Evolutionary conservation across 2,113 vertebrate species (phyloP).

Genomic region (Rhineura floridana): DNA sequence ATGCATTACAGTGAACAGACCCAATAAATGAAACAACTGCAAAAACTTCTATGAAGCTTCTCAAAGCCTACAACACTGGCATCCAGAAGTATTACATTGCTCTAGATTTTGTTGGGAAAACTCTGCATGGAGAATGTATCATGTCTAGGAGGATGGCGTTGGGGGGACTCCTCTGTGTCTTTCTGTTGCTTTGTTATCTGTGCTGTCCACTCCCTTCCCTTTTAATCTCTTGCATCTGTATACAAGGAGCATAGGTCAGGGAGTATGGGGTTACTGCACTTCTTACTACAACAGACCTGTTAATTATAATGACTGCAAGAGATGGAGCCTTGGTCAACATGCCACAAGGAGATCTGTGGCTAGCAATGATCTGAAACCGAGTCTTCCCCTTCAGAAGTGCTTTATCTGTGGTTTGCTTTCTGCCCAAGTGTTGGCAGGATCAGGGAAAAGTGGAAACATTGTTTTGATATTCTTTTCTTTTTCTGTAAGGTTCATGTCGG

Average conservation of each 20-base stretch:
- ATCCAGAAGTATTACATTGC: neutral
- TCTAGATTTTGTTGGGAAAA: neutral
- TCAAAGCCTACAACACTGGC: neutral
- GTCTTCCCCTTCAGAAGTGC: neutral
- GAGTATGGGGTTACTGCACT: neutral
- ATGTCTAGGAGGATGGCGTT: neutral
- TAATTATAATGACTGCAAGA: neutral
- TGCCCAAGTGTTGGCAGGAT: neutral
- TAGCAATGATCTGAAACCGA: neutral
- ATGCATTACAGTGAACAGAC: too few species aligned
- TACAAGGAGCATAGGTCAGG: neutral
- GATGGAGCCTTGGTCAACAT: neutral
- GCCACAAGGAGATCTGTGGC: too few species aligned
- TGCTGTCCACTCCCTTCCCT: neutral
- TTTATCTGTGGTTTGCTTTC: neutral
- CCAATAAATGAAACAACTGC: too few species aligned
- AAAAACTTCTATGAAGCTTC: neutral
- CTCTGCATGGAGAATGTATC: neutral
- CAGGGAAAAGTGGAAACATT: neutral
- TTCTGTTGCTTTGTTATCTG: neutral
- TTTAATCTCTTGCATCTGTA: neutral
- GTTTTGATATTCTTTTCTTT: neutral
- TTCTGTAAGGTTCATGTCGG: conserved; percentile 90
- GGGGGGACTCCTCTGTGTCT: neutral
- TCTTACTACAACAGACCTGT: neutral